Base-by-base conservation (phyloP, 2,888 invertebrate genomes). In the Melipona bicolor region DNA sequence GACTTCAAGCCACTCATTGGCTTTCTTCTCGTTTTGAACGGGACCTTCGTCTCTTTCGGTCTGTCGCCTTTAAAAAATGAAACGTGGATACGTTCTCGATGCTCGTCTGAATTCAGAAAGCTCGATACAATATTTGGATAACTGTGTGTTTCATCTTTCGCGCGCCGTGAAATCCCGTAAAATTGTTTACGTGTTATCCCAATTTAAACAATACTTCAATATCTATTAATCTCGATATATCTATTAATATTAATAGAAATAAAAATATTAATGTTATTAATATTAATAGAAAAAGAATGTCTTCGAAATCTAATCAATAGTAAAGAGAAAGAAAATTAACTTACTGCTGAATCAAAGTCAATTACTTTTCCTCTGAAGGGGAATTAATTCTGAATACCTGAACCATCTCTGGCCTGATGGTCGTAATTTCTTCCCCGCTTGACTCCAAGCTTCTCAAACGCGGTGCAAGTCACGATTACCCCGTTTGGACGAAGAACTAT, bases 401-500 rank as follows among this genome's bases (percentile, higher is more conserved):
- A 65, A 50, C 6, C n/a, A 27, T 21, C n/a, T 73, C 52, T 62
- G 0, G 36, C 24, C 17, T 36, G 65, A 1, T 56, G n/a, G 0
- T 67, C 36, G 17, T 71, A 5, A 32, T 52, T 64, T 27, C 21
- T 64, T 3, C 17, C 5, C 24, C 77, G 78, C n/a, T 52, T 52
- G 36, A 11, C 17, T 32, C 24, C 50, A 4, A 65, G n/a, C 62
- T 85, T 77, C 62, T 79, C 36, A 75, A 91, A 92, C 43, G 80
- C 81, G 59, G 67, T 84, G 76, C 92, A 90, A 74, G 90, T 90
- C 62, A 93, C 90, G 71, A 93, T 90, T 43, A 84, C 90, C 9
- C 93, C 92, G 67, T 93, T 93, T 19, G 93, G 88, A 65, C 92
- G 91, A 69, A 93, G 83, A 62, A 94, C 88, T 77, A 90, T 89